Percentiles rank a stretch among this genome's conserved stretches.
Evolutionary conservation across 2,797 vertebrate genomes (phyloP).

Genomic region (Dendrocincla tyrannina): DNA sequence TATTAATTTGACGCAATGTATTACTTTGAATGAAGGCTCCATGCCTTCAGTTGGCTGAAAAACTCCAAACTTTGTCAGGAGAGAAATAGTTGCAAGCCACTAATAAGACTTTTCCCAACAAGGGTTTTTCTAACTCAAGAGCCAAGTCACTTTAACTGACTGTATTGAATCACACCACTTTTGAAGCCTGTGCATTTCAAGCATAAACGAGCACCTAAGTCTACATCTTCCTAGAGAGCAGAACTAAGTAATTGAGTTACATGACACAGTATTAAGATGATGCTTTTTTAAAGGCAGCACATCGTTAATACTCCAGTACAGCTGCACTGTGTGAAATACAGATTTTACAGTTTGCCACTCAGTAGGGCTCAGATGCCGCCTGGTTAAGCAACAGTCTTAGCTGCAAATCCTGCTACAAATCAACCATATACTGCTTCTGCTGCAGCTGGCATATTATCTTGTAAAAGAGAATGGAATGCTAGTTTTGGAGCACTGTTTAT

Average conservation of each 20-base stretch:
- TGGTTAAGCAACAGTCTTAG: background rate
- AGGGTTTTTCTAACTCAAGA: background rate
- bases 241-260: background rate
- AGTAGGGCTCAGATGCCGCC: background rate
- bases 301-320: background rate
- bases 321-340: background rate
- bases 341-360: background rate
- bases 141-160: background rate
- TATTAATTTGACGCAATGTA: background rate
- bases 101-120: background rate
- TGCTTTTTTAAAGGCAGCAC: background rate
- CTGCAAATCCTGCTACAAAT: background rate
- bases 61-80: background rate
- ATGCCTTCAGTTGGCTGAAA: background rate
- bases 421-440: background rate
- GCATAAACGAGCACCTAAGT: background rate
- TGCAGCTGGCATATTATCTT: background rate
- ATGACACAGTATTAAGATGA: background rate
- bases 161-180: background rate
- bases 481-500: background rate
- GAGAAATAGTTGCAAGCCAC: fast-evolving
- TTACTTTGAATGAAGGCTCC: too few relatives aligned
- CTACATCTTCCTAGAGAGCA: background rate
- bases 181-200: background rate
- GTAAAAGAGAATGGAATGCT: background rate